Evolutionary conservation across 2,888 invertebrate species (phyloP), one percentile per base, ranked within the genome.

Genomic region (Tinea semifulvella): DNA sequence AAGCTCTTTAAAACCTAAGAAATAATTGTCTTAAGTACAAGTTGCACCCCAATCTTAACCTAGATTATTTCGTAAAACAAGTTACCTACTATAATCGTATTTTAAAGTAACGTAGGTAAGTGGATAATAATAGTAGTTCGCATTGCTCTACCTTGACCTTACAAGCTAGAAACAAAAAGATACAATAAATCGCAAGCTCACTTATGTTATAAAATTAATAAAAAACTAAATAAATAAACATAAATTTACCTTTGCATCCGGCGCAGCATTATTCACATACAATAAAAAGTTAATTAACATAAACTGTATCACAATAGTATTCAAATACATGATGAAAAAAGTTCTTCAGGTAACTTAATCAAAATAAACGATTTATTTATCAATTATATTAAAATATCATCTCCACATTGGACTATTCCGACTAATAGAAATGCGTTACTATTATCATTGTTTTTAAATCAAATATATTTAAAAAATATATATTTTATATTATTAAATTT

Each of bases 161-260:
- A 22, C 13, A 25, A 20, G 8, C 25, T 42, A 14, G 25, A 10
- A 42, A 26, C 5, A 25, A 4, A 16, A 5, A 26, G n/a, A 10
- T n/a, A 7, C 22, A 22, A 22, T 22, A 7, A 5, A 22, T 31
- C 31, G 31, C 31, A 7, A 31, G 31, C 31, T 16, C 8, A 8
- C 17, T 13, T 35, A 13, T 35, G n/a, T 10, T 22, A 13, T 22
- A 14, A 6, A 8, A 40, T 13, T 18, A 4, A 3, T 6, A 5
- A 11, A 39, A 4, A 19, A n/a, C n/a, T n/a, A n/a, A n/a, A n/a
- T n/a, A n/a, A n/a, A n/a, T n/a, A n/a, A n/a, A n/a, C n/a, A n/a
- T 39, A 20, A 16, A 22, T 56, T 68, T 69, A 79, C 79, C 79
- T 77, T 76, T 44, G 63, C 54, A 49, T 72, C 68, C 47, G 68